These are phyloP conservation scores for Chaunax sp. DNA, from an alignment of 2,797 vertebrate species.

Conservation along the genomic window DNA sequence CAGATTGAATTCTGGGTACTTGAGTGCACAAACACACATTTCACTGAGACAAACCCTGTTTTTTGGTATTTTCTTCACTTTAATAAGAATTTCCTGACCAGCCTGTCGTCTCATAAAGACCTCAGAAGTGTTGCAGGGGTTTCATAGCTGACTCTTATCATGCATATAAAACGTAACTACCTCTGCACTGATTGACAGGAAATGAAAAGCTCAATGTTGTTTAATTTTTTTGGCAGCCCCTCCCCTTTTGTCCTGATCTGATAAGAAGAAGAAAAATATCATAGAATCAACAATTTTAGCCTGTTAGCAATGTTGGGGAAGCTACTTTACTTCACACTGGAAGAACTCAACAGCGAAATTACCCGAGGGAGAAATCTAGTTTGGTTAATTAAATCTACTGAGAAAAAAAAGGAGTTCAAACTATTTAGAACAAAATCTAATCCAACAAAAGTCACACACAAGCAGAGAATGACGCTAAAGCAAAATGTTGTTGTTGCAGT, in stretches of 20 bases:
- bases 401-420: no score
- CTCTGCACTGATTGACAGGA: conserved; percentile 33
- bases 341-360: no score
- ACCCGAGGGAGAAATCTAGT: no score
- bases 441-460: no score
- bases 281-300: neutral
- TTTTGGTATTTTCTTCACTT: neutral
- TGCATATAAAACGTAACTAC: conserved; percentile 21
- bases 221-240: conserved; percentile 3
- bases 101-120: conserved; percentile 8
- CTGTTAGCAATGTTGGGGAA: no score
- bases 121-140: conserved; percentile 15
- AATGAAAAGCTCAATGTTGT: conserved; percentile 42
- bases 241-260: conserved; percentile 28
- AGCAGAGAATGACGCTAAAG: no score
- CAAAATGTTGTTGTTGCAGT: no score
- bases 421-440: no score
- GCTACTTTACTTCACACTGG: no score
- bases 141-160: conserved; percentile 28
- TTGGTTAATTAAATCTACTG: no score
- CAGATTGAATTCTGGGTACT: conserved; percentile 52
- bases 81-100: conserved; percentile 24
- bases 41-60: neutral
- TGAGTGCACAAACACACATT: conserved; percentile 10
- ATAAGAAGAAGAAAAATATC: no score